Conservation (phyloP, 2,888 invertebrate genomes). For the Ornithoptera alexandrae region DNA sequence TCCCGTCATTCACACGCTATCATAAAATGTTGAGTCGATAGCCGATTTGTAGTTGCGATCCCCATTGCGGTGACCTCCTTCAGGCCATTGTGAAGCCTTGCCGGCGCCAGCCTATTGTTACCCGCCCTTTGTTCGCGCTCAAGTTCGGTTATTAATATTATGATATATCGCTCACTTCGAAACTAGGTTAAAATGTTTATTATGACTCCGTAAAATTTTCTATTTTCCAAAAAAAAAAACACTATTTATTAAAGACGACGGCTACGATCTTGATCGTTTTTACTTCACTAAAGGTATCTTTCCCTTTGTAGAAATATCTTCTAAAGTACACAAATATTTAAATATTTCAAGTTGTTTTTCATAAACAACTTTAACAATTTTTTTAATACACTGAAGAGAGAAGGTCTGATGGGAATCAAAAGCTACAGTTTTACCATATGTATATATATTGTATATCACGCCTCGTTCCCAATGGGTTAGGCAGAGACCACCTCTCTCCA, state of each 20-base stretch:
- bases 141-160: constrained; percentile 36
- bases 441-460: too few species aligned
- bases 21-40: constrained; percentile 36
- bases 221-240: background rate
- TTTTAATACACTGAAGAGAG: too few species aligned
- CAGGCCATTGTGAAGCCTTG: constrained; percentile 37
- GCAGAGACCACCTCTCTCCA: too few species aligned
- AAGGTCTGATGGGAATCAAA: too few species aligned
- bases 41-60: constrained; percentile 37
- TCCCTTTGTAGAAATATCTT: too few species aligned
- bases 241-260: background rate
- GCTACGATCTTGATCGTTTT: too few species aligned
- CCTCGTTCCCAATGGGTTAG: too few species aligned
- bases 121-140: constrained; percentile 35
- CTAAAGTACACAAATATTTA: too few species aligned
- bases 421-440: too few species aligned
- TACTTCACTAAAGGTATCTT: too few species aligned
- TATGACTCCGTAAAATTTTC: constrained; percentile 9
- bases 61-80: constrained; percentile 54
- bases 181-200: constrained; percentile 28
- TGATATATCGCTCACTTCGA: constrained; percentile 36
- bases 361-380: too few species aligned
- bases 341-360: too few species aligned
- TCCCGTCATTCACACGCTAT: background rate
- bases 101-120: constrained; percentile 39